These are phyloP conservation scores for Corydoras sp. DNA, from an alignment of 2,113 vertebrate species.

Conservation along the genomic window DNA sequence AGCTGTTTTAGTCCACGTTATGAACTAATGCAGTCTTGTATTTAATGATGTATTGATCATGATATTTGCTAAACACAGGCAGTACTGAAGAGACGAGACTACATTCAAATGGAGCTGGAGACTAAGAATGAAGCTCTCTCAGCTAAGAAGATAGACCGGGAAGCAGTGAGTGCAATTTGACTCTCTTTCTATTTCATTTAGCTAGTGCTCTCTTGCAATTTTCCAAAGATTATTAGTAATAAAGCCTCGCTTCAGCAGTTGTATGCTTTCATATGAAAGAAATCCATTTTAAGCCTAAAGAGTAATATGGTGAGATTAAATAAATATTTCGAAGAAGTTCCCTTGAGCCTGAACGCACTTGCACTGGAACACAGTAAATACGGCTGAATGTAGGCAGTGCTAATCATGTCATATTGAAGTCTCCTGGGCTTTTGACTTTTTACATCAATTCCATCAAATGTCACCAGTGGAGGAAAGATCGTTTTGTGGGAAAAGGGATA, in stretches of 20 bases:
- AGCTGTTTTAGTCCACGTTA: not conserved
- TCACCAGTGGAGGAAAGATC: slow-evolving; percentile 33
- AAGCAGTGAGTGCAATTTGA: slow-evolving; percentile 70
- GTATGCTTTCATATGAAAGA: slow-evolving; percentile 41
- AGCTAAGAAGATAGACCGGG: slow-evolving; percentile 71
- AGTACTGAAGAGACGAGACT: slow-evolving; percentile 87
- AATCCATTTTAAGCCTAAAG: slow-evolving; percentile 43
- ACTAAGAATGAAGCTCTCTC: slow-evolving; percentile 75
- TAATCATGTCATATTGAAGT: slow-evolving; percentile 58
- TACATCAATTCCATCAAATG: slow-evolving; percentile 52
- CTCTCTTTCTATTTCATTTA: slow-evolving; percentile 8
- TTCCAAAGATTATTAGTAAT: slow-evolving; percentile 56
- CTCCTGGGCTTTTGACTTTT: slow-evolving; percentile 42
- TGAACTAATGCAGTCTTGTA: not conserved
- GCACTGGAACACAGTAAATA: slow-evolving; percentile 50
- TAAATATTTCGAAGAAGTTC: slow-evolving; percentile 47
- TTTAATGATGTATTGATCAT: slow-evolving; percentile 34
- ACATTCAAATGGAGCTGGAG: slow-evolving; percentile 85
- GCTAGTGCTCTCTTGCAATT: slow-evolving; percentile 34
- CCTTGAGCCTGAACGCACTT: slow-evolving; percentile 26
- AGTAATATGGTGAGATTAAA: slow-evolving; percentile 52
- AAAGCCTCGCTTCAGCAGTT: slow-evolving; percentile 42
- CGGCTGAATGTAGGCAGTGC: slow-evolving; percentile 48
- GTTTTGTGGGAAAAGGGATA: not conserved
- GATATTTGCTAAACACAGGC: slow-evolving; percentile 58